A percentile compares a stretch with the other conserved stretches of the same genome.
Conservation (phyloP, 2,888 invertebrate species). For the Scaptomyza reducta region DNA sequence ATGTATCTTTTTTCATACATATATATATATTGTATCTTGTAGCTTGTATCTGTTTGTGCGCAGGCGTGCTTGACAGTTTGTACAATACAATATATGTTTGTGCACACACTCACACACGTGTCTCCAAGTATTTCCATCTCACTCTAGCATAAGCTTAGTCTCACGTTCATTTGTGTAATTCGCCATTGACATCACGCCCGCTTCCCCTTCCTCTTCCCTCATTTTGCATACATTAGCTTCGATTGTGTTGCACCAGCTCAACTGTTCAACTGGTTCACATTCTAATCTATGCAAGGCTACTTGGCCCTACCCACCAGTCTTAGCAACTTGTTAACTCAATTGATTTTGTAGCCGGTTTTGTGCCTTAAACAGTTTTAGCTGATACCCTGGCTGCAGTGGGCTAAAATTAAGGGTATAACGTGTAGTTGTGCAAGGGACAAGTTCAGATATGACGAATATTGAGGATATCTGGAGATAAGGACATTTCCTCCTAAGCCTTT, state of each 20-base stretch:
- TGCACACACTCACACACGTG: conserved; percentile 55
- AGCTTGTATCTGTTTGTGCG: conserved; percentile 59
- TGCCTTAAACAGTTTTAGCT: conserved; percentile 22
- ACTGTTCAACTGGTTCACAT: conserved; percentile 59
- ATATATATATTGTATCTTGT: conserved; percentile 42
- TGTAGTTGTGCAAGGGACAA: background rate
- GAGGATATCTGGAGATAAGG: no score
- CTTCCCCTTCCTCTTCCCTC: background rate
- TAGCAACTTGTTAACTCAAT: conserved; percentile 52
- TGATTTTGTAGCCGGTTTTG: conserved; percentile 33
- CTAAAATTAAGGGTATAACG: background rate
- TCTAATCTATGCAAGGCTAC: conserved; percentile 72
- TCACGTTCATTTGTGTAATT: conserved; percentile 69
- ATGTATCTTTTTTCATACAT: conserved; percentile 40
- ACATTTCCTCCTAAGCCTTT: no score
- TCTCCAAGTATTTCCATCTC: conserved; percentile 19
- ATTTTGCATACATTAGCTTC: conserved; percentile 41
- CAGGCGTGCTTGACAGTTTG: conserved; percentile 60
- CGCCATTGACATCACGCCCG: conserved; percentile 26
- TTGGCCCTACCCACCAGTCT: conserved; percentile 10
- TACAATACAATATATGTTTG: conserved; percentile 28
- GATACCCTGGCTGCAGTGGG: background rate
- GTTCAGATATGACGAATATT: no score
- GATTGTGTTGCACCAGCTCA: conserved; percentile 14
- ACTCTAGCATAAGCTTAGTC: conserved; percentile 11